Percentiles rank a stretch among this genome's conserved stretches.
phyloP scores from a whole-genome alignment of 1,140 invertebrate species.

The Homalodisca vitripennis region DNA sequence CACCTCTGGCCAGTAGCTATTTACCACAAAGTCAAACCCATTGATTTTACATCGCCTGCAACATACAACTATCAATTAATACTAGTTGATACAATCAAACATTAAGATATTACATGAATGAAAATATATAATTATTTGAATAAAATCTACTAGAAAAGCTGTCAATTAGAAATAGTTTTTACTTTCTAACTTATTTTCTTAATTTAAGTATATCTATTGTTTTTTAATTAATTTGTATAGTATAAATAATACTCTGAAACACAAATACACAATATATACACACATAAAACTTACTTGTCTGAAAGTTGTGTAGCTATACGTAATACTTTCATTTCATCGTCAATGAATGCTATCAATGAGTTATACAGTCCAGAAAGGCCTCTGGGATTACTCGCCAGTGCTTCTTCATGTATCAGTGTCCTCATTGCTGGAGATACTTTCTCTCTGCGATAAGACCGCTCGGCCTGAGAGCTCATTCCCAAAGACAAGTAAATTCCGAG shows the following conservation, averaged over 20 bases:
- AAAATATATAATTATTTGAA: no score
- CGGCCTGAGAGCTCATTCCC: conserved; percentile 32
- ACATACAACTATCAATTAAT: no score
- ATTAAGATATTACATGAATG: no score
- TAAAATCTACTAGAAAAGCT: no score
- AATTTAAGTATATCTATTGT: no score
- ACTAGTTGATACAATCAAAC: no score
- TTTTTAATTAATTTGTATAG: no score
- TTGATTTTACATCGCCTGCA: conserved; percentile 52
- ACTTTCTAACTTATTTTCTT: no score
- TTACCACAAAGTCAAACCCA: conserved; percentile 83
- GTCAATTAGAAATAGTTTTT: no score
- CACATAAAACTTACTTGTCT: conserved; percentile 33
- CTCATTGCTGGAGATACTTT: conserved; percentile 71
- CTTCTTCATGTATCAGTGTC: conserved; percentile 71
- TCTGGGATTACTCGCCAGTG: conserved; percentile 66
- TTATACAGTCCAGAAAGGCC: conserved; percentile 73
- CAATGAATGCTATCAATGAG: conserved; percentile 71
- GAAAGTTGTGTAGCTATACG: conserved; percentile 28
- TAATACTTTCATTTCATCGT: conserved; percentile 45
- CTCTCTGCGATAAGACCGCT: conserved; percentile 52
- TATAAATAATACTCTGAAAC: no score
- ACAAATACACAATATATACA: no score
- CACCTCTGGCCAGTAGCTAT: conserved; percentile 88
- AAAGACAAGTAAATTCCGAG: conserved; percentile 35